Evolutionary conservation across 2,888 invertebrate genomes (phyloP).

Genomic region (Tyria jacobaeae): DNA sequence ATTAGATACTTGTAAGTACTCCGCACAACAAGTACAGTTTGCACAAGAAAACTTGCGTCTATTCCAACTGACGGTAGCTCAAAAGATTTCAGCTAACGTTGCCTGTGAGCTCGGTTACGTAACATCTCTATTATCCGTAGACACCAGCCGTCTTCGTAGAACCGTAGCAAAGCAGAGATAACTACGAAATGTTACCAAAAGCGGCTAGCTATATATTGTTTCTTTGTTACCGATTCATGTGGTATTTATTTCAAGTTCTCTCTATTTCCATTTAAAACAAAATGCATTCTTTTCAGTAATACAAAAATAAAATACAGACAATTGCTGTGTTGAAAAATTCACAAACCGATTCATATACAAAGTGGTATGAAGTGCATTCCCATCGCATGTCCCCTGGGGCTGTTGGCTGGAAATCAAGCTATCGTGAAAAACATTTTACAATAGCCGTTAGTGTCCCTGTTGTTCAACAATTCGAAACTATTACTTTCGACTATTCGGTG

Average conservation of each 20-base stretch:
- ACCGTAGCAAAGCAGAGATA: constrained; percentile 56
- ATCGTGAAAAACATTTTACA: constrained; percentile 57
- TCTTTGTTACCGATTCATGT: constrained; percentile 39
- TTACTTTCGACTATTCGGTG: constrained; percentile 33
- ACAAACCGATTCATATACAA: constrained; percentile 31
- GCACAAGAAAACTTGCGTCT: constrained; percentile 63
- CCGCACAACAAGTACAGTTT: constrained; percentile 59
- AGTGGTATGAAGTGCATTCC: constrained; percentile 41
- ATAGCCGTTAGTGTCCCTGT: constrained; percentile 51
- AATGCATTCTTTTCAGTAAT: constrained; percentile 1
- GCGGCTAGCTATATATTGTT: constrained; percentile 46
- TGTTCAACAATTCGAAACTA: constrained; percentile 51
- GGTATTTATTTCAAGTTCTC: constrained; percentile 24
- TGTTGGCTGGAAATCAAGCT: constrained; percentile 54
- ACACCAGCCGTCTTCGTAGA: constrained; percentile 61
- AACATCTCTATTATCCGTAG: constrained; percentile 69
- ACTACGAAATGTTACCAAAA: constrained; percentile 50
- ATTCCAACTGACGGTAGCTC: constrained; percentile 68
- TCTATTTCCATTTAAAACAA: not conserved
- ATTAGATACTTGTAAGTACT: constrained; percentile 60
- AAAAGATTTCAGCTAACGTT: constrained; percentile 68
- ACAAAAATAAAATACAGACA: constrained; percentile 29
- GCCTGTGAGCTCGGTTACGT: constrained; percentile 62
- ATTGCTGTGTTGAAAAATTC: constrained; percentile 39
- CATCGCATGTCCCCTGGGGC: constrained; percentile 44